phyloP scores from a whole-genome alignment of 2,797 vertebrate species.

The Nyctalus aviator region DNA sequence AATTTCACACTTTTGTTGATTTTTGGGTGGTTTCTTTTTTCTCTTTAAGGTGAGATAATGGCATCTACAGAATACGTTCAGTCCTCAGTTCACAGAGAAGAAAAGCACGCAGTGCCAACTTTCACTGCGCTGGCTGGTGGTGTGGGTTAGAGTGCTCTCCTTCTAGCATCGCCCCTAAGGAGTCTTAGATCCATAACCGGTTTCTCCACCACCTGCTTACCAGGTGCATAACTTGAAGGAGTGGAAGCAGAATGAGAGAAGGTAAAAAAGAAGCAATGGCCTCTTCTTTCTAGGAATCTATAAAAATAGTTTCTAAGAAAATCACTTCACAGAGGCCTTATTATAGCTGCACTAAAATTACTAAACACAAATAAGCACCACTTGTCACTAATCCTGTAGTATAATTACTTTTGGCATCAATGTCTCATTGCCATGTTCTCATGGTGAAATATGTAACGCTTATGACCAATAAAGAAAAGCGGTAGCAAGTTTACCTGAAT shows the following conservation, averaged over 20 bases:
- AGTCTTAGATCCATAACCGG: not conserved
- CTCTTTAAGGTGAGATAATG: not conserved
- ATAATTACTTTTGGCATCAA: not conserved
- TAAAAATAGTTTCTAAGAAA: not conserved
- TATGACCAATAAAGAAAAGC: not conserved
- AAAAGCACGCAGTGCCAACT: not conserved
- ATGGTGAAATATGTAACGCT: not conserved
- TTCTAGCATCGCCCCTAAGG: fast-evolving
- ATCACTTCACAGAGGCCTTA: not conserved
- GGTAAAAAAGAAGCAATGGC: not conserved
- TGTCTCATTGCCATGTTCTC: not conserved
- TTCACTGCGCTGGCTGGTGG: not conserved
- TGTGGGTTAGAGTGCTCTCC: not conserved
- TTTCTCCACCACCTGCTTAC: not conserved
- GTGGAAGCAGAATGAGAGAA: not conserved
- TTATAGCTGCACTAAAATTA: not conserved
- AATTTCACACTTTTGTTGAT: not conserved
- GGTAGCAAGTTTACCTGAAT: not conserved
- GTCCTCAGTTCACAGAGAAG: not conserved
- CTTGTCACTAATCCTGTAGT: not conserved
- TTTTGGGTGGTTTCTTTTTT: no score
- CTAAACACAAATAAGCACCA: not conserved
- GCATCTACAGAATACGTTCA: not conserved
- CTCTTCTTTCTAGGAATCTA: not conserved
- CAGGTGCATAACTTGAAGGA: not conserved